Percentiles rank a stretch among this genome's conserved stretches.
phyloP scores from a whole-genome alignment of 2,888 invertebrate genomes.

The Thereva unica region DNA sequence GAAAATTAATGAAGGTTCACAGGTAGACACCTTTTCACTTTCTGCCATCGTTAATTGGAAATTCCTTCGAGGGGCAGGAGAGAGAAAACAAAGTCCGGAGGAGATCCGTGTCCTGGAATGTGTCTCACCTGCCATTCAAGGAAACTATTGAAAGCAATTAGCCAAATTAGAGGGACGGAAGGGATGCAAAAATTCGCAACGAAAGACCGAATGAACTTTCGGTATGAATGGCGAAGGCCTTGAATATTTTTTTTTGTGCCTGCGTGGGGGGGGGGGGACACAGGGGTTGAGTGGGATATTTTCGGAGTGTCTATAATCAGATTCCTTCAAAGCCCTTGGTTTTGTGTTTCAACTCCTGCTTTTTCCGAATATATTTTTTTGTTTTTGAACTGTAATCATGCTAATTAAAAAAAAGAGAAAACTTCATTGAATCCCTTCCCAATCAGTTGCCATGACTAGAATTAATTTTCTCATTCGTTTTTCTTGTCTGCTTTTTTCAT shows the following conservation, averaged over 20 bases:
- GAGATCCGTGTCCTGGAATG: constrained; percentile 17
- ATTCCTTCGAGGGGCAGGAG: constrained; percentile 7
- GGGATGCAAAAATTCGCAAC: constrained; percentile 6
- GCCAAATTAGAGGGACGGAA: constrained; percentile 30
- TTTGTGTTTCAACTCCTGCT: too few species aligned
- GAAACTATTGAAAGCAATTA: constrained; percentile 33
- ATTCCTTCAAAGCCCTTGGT: too few species aligned
- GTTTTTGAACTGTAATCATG: constrained; percentile 17
- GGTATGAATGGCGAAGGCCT: too few species aligned
- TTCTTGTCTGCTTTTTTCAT: constrained; percentile 24
- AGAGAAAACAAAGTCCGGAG: constrained; percentile 2
- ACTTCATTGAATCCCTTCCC: constrained; percentile 12
- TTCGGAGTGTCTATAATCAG: too few species aligned
- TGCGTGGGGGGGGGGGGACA: too few species aligned
- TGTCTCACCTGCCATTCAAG: constrained; percentile 27
- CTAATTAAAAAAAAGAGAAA: constrained; percentile 15
- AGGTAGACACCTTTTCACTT: constrained; percentile 34
- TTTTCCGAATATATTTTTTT: neutral
- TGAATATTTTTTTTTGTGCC: too few species aligned
- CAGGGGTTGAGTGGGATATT: too few species aligned
- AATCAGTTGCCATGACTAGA: constrained; percentile 1
- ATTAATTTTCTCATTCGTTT: constrained; percentile 14
- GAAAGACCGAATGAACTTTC: too few species aligned
- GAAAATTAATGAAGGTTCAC: constrained; percentile 32
- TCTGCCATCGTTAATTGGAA: constrained; percentile 26